phyloP scores from a whole-genome alignment of 1,140 invertebrate genomes.

The Aphelinus atriplicis region DNA sequence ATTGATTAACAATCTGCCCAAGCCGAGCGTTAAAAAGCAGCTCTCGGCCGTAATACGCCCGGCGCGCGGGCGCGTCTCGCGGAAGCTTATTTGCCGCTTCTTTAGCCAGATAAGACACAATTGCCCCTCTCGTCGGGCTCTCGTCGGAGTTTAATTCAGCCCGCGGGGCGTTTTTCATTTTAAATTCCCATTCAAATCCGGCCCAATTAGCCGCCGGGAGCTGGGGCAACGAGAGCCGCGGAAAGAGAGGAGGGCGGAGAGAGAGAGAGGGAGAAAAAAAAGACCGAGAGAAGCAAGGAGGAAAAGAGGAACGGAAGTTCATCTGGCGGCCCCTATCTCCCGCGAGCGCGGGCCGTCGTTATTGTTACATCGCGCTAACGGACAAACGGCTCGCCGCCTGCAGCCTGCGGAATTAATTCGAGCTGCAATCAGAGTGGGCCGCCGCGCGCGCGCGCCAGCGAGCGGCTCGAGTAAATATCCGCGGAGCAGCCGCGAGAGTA shows the following conservation, averaged over 20 bases:
- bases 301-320: not conserved
- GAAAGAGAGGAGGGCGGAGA: too few relatives aligned
- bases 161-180: constrained; percentile 47
- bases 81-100: constrained; percentile 49
- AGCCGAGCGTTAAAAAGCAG: constrained; percentile 41
- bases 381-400: not conserved
- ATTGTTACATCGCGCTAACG: not conserved
- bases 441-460: not conserved
- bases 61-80: constrained; percentile 44
- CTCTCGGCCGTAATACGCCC: too few relatives aligned
- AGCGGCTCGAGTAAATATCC: constrained; percentile 54
- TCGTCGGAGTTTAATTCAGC: constrained; percentile 56
- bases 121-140: constrained; percentile 42
- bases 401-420: constrained; percentile 25
- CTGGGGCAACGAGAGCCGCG: too few relatives aligned
- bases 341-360: not conserved
- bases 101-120: constrained; percentile 52
- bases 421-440: constrained; percentile 23
- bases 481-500: constrained; percentile 44
- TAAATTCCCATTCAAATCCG: constrained; percentile 38
- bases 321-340: not conserved
- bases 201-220: constrained; percentile 1
- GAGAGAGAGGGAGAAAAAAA: too few relatives aligned
- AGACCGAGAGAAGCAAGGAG: not conserved
- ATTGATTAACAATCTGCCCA: constrained; percentile 59